phyloP scores from a whole-genome alignment of 2,888 invertebrate genomes.

The Microctonus brassicae region DNA sequence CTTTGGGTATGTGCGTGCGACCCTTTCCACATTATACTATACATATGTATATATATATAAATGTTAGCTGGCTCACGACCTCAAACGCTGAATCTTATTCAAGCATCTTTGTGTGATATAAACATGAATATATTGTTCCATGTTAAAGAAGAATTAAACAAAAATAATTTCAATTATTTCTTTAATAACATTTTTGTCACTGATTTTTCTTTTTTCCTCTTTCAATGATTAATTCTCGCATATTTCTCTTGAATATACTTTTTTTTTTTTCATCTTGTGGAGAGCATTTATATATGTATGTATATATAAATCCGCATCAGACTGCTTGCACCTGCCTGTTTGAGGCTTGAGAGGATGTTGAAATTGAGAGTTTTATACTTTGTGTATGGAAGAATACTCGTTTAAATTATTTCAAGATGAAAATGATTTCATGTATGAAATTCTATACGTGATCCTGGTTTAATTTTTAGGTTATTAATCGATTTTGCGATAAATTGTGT shows the following conservation, averaged over 20 bases:
- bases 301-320: slow-evolving; percentile 14
- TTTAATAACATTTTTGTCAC: too few relatives aligned
- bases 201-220: too few relatives aligned
- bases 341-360: neutral
- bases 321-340: neutral
- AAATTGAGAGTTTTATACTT: neutral
- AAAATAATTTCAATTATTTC: too few relatives aligned
- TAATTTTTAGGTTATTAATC: neutral
- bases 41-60: neutral
- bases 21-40: slow-evolving; percentile 14
- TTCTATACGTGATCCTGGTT: neutral
- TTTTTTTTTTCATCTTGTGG: too few relatives aligned
- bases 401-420: neutral
- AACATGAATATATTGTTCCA: neutral
- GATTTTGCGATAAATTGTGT: neutral
- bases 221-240: too few relatives aligned
- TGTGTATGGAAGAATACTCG: neutral
- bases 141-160: neutral
- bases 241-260: neutral
- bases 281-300: neutral
- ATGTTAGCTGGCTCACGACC: neutral
- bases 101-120: slow-evolving; percentile 13
- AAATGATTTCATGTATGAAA: neutral
- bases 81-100: neutral
- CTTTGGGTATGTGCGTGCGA: slow-evolving; percentile 38